Percentiles rank a stretch among this genome's conserved stretches.
These are phyloP conservation scores for Ernsta delagoae DNA, from an alignment of 2,888 invertebrate genomes.

Conservation along the genomic window DNA sequence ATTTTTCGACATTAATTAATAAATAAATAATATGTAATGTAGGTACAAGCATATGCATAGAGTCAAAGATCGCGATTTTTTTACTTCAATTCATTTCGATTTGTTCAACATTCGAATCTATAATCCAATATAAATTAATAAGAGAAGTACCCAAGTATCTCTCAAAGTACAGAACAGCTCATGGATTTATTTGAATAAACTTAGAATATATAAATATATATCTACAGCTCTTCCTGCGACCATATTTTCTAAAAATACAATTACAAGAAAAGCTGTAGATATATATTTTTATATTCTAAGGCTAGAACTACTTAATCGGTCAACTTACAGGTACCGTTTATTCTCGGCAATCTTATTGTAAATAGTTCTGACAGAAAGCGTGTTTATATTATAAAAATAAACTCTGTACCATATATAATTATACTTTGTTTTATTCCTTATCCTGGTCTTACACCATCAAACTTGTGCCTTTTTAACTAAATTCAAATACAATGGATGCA, in stretches of 20 bases:
- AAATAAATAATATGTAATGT: too few species aligned
- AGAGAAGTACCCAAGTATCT: too few species aligned
- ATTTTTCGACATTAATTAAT: too few species aligned
- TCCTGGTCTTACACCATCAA: background rate
- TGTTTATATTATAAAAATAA: constrained; percentile 79
- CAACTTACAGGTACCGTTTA: constrained; percentile 45
- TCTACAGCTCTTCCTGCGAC: too few species aligned
- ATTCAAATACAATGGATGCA: background rate
- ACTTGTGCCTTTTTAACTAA: constrained; percentile 48
- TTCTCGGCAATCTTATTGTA: constrained; percentile 61
- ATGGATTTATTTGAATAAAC: too few species aligned
- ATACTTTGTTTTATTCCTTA: background rate
- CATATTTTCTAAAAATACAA: background rate
- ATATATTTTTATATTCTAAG: constrained; percentile 5
- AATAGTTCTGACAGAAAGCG: constrained; percentile 72
- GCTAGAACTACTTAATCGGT: background rate
- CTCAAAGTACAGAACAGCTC: too few species aligned
- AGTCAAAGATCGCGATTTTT: too few species aligned
- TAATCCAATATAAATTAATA: too few species aligned
- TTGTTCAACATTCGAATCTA: too few species aligned
- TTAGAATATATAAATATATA: too few species aligned
- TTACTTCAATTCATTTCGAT: too few species aligned
- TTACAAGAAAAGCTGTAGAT: background rate
- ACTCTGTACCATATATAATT: constrained; percentile 75
- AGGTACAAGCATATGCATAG: too few species aligned